phyloP scores from a whole-genome alignment of 2,888 invertebrate species.

The Trissolcus brochymenae region DNA sequence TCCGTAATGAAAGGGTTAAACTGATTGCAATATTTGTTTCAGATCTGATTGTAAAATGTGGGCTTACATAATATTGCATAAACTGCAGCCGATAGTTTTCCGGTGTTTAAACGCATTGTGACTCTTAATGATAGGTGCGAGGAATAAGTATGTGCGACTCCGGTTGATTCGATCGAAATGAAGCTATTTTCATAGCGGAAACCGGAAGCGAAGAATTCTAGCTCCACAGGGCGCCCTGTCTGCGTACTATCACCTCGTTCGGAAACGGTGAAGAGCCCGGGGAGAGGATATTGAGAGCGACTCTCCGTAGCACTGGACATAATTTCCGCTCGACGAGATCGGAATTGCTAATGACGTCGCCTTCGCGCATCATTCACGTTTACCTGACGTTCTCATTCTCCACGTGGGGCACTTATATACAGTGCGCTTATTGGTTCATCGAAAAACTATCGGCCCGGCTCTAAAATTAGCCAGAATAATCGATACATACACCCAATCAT shows the following conservation, averaged over 20 bases:
- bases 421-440: conserved; percentile 40
- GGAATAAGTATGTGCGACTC: conserved; percentile 31
- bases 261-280: conserved; percentile 59
- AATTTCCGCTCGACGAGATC: conserved; percentile 77
- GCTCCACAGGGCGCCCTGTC: conserved; percentile 60
- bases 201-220: conserved; percentile 74
- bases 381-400: conserved; percentile 54
- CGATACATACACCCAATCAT: not conserved
- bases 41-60: not conserved
- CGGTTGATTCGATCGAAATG: conserved; percentile 67
- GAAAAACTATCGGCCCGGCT: conserved; percentile 20
- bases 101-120: not conserved
- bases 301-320: conserved; percentile 75
- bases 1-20: too few species aligned
- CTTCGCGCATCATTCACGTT: conserved; percentile 73
- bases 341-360: conserved; percentile 77
- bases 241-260: conserved; percentile 56
- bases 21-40: not conserved
- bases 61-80: too few species aligned
- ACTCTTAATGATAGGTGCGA: conserved; percentile 28
- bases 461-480: not conserved
- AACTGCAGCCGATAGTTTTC: too few species aligned
- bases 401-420: conserved; percentile 50
- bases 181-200: conserved; percentile 70
- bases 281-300: conserved; percentile 75